Evolutionary conservation across 2,797 vertebrate species (phyloP).

Genomic region (Acrossocheilus wenchowensis): DNA sequence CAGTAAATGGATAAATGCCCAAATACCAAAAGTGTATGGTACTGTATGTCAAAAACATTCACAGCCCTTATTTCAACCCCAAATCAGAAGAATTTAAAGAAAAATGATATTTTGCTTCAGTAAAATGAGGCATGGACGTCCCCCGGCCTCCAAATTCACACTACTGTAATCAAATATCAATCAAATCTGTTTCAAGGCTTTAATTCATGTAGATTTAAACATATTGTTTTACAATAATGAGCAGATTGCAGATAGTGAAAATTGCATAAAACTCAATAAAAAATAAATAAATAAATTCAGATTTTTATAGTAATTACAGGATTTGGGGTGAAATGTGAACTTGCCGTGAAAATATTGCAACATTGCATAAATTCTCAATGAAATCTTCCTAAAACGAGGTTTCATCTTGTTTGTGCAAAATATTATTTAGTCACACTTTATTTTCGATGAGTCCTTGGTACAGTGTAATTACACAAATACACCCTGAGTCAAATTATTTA

Average conservation of each 20-base stretch:
- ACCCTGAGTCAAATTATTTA: too few species aligned
- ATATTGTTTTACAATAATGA: background rate
- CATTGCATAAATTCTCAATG: too few species aligned
- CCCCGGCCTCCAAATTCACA: too few species aligned
- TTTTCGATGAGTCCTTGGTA: background rate
- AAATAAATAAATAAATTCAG: background rate
- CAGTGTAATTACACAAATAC: too few species aligned
- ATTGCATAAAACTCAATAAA: background rate
- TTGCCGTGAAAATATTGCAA: background rate
- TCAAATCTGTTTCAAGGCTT: background rate
- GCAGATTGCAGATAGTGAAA: background rate
- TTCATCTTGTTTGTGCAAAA: too few species aligned
- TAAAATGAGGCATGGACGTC: background rate
- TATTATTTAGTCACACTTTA: background rate
- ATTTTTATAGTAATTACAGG: background rate
- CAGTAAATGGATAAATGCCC: too few species aligned
- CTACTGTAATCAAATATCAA: background rate
- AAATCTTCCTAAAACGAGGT: too few species aligned
- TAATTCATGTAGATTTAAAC: background rate
- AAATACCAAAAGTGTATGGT: background rate
- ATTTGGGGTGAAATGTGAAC: background rate
- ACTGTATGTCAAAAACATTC: background rate
- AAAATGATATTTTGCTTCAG: background rate
- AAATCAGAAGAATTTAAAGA: background rate
- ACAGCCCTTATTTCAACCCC: background rate